phyloP scores from a whole-genome alignment of 2,797 vertebrate species.

The Sebastes diaconus region DNA sequence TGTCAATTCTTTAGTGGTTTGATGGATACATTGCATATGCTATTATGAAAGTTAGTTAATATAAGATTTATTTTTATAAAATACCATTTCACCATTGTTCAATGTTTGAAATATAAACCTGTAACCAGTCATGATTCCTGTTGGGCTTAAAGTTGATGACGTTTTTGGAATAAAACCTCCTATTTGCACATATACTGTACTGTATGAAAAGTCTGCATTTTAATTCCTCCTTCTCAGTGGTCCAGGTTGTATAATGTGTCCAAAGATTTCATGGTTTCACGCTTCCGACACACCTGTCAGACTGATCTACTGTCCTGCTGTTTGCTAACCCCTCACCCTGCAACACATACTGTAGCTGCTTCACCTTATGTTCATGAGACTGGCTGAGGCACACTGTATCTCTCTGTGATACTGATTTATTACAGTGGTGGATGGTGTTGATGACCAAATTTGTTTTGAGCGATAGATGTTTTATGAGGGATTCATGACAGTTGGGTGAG shows the following conservation, averaged over 20 bases:
- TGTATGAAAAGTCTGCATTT: constrained; percentile 20
- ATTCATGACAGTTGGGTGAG: constrained; percentile 1
- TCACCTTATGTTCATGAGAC: constrained; percentile 31
- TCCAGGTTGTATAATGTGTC: constrained; percentile 79
- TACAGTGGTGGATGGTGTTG: background rate
- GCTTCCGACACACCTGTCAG: constrained; percentile 66
- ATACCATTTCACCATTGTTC: too few relatives aligned
- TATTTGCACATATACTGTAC: background rate
- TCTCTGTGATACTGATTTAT: constrained; percentile 34
- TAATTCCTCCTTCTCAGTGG: constrained; percentile 8
- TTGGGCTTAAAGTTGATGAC: background rate
- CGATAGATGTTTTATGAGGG: constrained; percentile 12
- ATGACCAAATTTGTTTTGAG: constrained; percentile 40
- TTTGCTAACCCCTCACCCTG: constrained; percentile 38
- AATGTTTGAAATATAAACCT: background rate
- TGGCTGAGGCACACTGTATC: constrained; percentile 4
- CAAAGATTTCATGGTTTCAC: constrained; percentile 70
- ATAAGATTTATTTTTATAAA: too few relatives aligned
- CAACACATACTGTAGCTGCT: constrained; percentile 10
- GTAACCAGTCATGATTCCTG: background rate
- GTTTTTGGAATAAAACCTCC: constrained; percentile 7
- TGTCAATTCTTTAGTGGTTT: background rate
- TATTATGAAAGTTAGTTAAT: background rate
- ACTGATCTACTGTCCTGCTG: constrained; percentile 69
- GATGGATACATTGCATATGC: background rate